Evolutionary conservation across 23 tunicate genomes (phyloP).

Genomic region (Halocynthia aurantium): DNA sequence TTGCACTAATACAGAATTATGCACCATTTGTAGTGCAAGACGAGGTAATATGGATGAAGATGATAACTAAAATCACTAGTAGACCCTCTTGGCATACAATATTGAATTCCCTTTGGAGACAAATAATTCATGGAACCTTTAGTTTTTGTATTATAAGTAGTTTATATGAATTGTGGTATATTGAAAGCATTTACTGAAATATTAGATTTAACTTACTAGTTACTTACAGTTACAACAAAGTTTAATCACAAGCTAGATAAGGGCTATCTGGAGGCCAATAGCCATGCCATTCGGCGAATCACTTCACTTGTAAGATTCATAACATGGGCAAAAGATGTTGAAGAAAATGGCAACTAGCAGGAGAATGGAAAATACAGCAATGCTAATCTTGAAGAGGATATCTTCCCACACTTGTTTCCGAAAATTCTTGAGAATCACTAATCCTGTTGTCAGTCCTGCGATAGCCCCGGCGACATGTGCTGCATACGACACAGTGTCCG

Average conservation of each 20-base stretch:
- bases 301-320: slow-evolving; percentile 7
- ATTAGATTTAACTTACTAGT: too few species aligned
- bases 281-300: not conserved
- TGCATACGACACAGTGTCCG: slow-evolving; percentile 71
- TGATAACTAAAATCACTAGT: too few species aligned
- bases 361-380: slow-evolving; percentile 48
- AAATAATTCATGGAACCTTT: too few species aligned
- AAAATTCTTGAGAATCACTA: slow-evolving; percentile 73
- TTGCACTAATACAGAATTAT: too few species aligned
- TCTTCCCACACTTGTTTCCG: slow-evolving; percentile 70
- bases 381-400: slow-evolving; percentile 41
- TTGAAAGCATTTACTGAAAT: too few species aligned
- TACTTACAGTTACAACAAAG: too few species aligned
- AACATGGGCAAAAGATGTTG: slow-evolving; percentile 81
- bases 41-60: too few species aligned
- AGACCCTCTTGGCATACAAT: too few species aligned
- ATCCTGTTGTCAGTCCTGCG: slow-evolving; percentile 77
- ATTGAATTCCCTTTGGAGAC: too few species aligned
- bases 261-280: not conserved
- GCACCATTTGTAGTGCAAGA: too few species aligned
- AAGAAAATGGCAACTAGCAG: slow-evolving; percentile 76
- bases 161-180: too few species aligned
- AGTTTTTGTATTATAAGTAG: too few species aligned
- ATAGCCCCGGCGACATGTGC: slow-evolving; percentile 94
- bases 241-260: not conserved